These are phyloP conservation scores for Stigmatopora argus DNA, from an alignment of 2,113 vertebrate species.

Conservation along the genomic window DNA sequence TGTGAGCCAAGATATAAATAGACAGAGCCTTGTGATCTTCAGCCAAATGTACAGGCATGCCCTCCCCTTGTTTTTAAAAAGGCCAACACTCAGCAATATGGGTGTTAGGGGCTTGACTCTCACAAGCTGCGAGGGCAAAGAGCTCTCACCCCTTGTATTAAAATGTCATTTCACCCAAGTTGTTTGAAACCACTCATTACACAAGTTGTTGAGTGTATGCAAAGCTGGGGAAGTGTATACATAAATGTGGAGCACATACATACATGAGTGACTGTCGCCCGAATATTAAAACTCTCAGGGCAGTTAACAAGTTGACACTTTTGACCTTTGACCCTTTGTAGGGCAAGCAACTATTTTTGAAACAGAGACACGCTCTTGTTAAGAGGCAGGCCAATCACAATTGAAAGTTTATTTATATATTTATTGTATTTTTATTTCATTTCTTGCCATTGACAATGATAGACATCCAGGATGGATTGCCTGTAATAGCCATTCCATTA, in stretches of 20 bases:
- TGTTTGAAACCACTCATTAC: slow-evolving; percentile 3
- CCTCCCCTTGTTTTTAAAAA: slow-evolving; percentile 27
- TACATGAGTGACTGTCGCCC: background rate
- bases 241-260: background rate
- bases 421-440: too few relatives aligned
- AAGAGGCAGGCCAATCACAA: too few relatives aligned
- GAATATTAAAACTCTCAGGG: background rate
- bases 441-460: too few relatives aligned
- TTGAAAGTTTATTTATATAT: too few relatives aligned
- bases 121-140: slow-evolving; percentile 20
- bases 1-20: slow-evolving; percentile 52
- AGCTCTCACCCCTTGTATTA: slow-evolving; percentile 23
- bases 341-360: too few relatives aligned
- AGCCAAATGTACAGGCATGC: slow-evolving; percentile 45
- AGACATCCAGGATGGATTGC: too few relatives aligned
- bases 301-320: too few relatives aligned
- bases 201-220: slow-evolving; percentile 1
- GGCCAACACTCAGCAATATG: slow-evolving; percentile 52
- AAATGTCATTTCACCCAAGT: slow-evolving; percentile 28
- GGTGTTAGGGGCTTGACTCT: slow-evolving; percentile 40
- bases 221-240: background rate
- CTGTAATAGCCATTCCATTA: too few relatives aligned
- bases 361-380: too few relatives aligned
- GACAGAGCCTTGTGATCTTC: slow-evolving; percentile 34
- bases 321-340: too few relatives aligned